Conservation (phyloP, 2,888 invertebrate genomes). For the Diarsia brunnea region DNA sequence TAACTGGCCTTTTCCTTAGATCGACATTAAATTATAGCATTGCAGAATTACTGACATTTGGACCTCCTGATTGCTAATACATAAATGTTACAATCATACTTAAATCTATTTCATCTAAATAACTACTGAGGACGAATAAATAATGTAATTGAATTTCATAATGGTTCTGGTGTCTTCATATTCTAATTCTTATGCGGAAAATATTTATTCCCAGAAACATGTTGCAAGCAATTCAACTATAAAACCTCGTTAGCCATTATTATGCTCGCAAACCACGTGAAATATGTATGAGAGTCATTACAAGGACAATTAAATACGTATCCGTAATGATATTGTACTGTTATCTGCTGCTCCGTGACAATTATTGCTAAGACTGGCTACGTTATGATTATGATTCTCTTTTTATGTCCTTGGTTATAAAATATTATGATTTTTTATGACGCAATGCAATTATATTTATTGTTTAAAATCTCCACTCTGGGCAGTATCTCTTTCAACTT, state of each 20-base stretch:
- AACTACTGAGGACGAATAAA: slow-evolving; percentile 26
- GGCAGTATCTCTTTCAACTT: slow-evolving; percentile 15
- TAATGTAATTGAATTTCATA: slow-evolving; percentile 36
- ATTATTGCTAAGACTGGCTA: slow-evolving; percentile 51
- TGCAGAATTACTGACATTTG: slow-evolving; percentile 47
- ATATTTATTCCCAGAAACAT: slow-evolving; percentile 27
- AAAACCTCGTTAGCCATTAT: slow-evolving; percentile 39
- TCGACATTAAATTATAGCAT: slow-evolving; percentile 21
- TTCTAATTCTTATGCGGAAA: slow-evolving; percentile 26
- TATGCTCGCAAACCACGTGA: slow-evolving; percentile 26
- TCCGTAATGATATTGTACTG: slow-evolving; percentile 56
- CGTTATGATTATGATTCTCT: slow-evolving; percentile 39
- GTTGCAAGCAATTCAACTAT: slow-evolving; percentile 29
- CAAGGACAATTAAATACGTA: slow-evolving; percentile 52
- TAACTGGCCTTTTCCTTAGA: slow-evolving; percentile 24
- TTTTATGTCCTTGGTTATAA: slow-evolving; percentile 38
- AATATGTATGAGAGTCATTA: slow-evolving; percentile 54
- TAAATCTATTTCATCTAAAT: slow-evolving; percentile 29
- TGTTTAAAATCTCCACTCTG: slow-evolving; percentile 34
- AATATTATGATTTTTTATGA: slow-evolving; percentile 54
- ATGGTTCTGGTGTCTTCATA: slow-evolving; percentile 25
- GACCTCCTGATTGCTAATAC: slow-evolving; percentile 40
- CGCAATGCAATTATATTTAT: slow-evolving; percentile 40
- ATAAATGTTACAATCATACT: slow-evolving; percentile 48
- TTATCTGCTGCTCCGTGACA: slow-evolving; percentile 52